Evolutionary conservation across 2,888 invertebrate genomes (phyloP), one percentile per base, ranked within the genome.

Genomic region (Neoaliturus tenellus): DNA sequence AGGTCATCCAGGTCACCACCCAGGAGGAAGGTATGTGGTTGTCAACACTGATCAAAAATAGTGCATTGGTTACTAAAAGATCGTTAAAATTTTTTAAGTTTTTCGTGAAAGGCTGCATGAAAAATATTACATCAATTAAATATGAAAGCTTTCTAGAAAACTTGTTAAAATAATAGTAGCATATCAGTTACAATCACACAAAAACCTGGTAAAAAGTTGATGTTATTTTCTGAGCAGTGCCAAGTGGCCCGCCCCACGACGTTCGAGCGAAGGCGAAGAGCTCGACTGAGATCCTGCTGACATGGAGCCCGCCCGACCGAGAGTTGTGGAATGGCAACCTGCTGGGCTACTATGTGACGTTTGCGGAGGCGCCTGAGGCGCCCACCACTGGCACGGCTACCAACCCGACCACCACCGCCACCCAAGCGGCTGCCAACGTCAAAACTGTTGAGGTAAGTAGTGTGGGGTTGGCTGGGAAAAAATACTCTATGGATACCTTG

Each of bases 251-350:
- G 39, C 97, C 97, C 8, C 89, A 95, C 86, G 96, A 97, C 89
- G 94, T 97, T 82, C 93, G 95, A 88, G 96, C 96, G 62, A 96
- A 97, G 90, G 93, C 97, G 0, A 95, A 96, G 90, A 96, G 96
- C 90, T 97, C 97, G 8, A 96, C 96, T 0, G 97, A 97, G 91
- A 92, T 97, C 85, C 93, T 95, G 85, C 95, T 97, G 69, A 95
- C 94, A 80, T 97, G 97, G 97, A 96, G 97, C 90, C 96, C 97
- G 39, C 97, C 97, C 28, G 94, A 95, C 88, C 93, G 95, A 88
- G 96, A 97, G 89, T 92, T 95, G 85, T 97, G 97, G 96, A 97
- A 97, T 89, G 97, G 97, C 62, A 96, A 96, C 89, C 93, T 97
- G 87, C 92, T 97, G 0, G 97, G 97, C 82, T 97, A 97, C 90